Percentiles rank a stretch among this genome's conserved stretches.
Evolutionary conservation across 2,888 invertebrate species (phyloP).

Genomic region (Sinohyriopsis cumingii): DNA sequence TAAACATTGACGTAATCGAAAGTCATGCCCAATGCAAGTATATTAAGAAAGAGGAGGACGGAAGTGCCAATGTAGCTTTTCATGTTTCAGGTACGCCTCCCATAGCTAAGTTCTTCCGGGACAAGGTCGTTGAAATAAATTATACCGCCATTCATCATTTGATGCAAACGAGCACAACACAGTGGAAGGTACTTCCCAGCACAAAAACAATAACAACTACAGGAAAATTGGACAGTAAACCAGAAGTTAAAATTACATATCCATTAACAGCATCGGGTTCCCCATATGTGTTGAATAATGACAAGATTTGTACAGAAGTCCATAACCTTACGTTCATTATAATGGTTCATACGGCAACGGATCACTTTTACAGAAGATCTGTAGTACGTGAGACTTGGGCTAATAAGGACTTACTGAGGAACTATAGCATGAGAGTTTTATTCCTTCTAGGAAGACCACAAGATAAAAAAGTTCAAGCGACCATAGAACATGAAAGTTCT

Average conservation of each 20-base stretch:
- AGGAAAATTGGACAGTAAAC: background rate
- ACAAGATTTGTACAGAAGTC: slow-evolving; percentile 38
- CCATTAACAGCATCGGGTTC: slow-evolving; percentile 47
- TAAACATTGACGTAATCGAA: slow-evolving; percentile 21
- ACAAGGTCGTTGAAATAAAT: no score
- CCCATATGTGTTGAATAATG: slow-evolving; percentile 52
- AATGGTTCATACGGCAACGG: slow-evolving; percentile 51
- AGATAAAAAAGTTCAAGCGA: slow-evolving; percentile 37
- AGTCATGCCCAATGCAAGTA: slow-evolving; percentile 20
- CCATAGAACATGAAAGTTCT: slow-evolving; percentile 53
- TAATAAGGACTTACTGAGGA: slow-evolving; percentile 40
- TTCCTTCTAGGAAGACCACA: slow-evolving; percentile 52
- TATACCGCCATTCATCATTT: no score
- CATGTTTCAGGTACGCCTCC: slow-evolving; percentile 20
- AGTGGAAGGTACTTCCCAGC: background rate
- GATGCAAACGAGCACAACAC: background rate
- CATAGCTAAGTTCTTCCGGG: background rate
- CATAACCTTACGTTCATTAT: slow-evolving; percentile 47
- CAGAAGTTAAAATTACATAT: slow-evolving; percentile 14
- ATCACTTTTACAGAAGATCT: slow-evolving; percentile 47
- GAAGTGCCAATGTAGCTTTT: slow-evolving; percentile 32
- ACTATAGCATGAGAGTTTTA: slow-evolving; percentile 42
- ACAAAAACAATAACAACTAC: no score
- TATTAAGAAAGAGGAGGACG: slow-evolving; percentile 31
- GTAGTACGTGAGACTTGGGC: slow-evolving; percentile 59